Evolutionary conservation across 2,113 vertebrate genomes (phyloP), one percentile per base, ranked within the genome.

Genomic region (Numenius arquata): DNA sequence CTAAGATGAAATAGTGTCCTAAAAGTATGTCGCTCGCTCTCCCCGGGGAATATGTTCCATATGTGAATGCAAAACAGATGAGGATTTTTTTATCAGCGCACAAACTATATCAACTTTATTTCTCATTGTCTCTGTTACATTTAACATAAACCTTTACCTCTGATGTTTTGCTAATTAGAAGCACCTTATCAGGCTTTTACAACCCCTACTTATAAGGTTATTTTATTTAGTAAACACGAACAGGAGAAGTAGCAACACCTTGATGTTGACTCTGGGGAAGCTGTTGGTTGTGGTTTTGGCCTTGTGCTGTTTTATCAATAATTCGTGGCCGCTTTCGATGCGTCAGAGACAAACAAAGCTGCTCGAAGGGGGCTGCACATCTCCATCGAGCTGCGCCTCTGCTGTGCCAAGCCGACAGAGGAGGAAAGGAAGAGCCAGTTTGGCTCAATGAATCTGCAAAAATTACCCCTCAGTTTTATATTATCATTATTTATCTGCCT

Each of bases 1-100:
- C 96, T 97, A 95, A 96, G 95, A 97, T 97, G 96, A 98, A 98
- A 97, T 74, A 89, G 94, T 97, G 97, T 97, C 96, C 96, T 96
- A 95, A 97, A 96, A 97, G 96, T 96, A 94, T 87, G 96, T 95
- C 62, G 8, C 88, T 96, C 70, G 67, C 83, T 95, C 70, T 83
- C 59, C 76, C 48, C 53, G 8, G 68, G 77, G 92, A 87, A 96
- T 94, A 47, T 32, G 56, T 94, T 95, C 89, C 93, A 90, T 82
- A 97, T 94, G 90, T 90, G 93, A 97, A 97, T 95, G 89, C 62
- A 95, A 96, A 97, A 96, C 92, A 95, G 92, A 95, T 93, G 94
- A 96, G 55, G 47, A 5, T n/a, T 90, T 48, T 75, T 96, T 80
- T 63, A 76, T 83, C 88, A 63, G 40, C 30, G 34, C 50, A 32